phyloP scores from a whole-genome alignment of 2,888 invertebrate genomes.

The Lathronympha strigana region DNA sequence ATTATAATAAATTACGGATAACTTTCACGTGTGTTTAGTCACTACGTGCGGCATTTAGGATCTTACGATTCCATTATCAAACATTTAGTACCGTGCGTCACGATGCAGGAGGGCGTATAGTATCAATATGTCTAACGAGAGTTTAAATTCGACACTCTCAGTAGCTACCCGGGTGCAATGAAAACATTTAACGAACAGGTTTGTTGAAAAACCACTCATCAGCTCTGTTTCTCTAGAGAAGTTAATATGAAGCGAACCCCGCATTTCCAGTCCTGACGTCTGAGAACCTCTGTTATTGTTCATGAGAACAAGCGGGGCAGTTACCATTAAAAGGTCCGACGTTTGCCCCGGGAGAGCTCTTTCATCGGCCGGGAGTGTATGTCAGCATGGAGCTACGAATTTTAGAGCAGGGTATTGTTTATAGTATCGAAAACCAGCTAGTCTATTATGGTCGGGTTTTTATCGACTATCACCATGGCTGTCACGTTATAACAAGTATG shows the following conservation, averaged over 20 bases:
- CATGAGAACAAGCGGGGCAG: slow-evolving; percentile 66
- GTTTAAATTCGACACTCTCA: too few species aligned
- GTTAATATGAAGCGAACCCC: not conserved
- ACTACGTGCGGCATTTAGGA: too few species aligned
- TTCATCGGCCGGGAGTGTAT: slow-evolving; percentile 62
- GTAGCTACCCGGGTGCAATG: too few species aligned
- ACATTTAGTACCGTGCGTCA: too few species aligned
- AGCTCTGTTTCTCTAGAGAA: not conserved
- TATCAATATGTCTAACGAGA: too few species aligned
- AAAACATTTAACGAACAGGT: not conserved
- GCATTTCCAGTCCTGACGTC: slow-evolving; percentile 30
- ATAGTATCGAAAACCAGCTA: not conserved
- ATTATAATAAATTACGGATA: too few species aligned
- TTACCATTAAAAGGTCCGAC: slow-evolving; percentile 74
- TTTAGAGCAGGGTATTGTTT: slow-evolving; percentile 14
- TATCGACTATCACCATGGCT: too few species aligned
- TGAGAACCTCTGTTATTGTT: slow-evolving; percentile 61
- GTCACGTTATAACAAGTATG: too few species aligned
- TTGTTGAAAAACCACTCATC: not conserved
- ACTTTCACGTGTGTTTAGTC: too few species aligned
- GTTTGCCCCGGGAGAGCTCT: slow-evolving; percentile 72
- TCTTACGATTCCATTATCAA: too few species aligned
- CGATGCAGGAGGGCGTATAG: too few species aligned
- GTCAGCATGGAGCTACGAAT: slow-evolving; percentile 53
- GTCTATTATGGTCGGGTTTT: too few species aligned